Evolutionary conservation across 1,140 invertebrate species (phyloP).

Genomic region (Drosophila lini): DNA sequence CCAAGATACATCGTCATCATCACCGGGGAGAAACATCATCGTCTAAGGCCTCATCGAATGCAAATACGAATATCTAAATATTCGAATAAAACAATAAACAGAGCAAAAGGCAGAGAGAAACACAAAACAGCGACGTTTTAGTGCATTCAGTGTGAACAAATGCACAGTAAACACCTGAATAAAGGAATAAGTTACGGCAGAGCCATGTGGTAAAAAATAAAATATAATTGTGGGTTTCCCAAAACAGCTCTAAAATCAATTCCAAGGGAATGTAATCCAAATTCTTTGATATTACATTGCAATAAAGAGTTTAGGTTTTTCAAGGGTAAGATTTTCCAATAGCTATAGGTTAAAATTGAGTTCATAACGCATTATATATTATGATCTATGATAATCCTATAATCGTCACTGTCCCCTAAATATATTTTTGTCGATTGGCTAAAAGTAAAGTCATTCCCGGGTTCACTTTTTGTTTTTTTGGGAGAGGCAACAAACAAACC

Average conservation of each 20-base stretch:
- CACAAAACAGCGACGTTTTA: constrained; percentile 28
- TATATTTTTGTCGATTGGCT: constrained; percentile 13
- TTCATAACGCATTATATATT: background rate
- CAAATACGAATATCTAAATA: constrained; percentile 13
- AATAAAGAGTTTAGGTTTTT: background rate
- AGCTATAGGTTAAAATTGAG: background rate
- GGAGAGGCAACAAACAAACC: constrained; percentile 28
- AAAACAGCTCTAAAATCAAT: background rate
- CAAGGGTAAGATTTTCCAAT: background rate
- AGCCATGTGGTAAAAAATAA: background rate
- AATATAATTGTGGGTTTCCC: background rate
- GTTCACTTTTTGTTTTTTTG: constrained; percentile 23
- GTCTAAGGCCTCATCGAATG: constrained; percentile 13
- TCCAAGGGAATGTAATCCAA: accelerated
- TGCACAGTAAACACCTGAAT: constrained; percentile 24
- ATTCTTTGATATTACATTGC: background rate
- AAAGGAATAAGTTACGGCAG: background rate
- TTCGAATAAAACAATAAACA: constrained; percentile 36
- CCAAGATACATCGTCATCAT: constrained; percentile 34
- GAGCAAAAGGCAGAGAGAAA: constrained; percentile 2
- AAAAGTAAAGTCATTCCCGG: constrained; percentile 54
- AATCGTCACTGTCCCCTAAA: background rate
- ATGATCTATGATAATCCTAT: background rate
- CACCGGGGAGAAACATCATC: constrained; percentile 15
- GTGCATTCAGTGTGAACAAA: constrained; percentile 35